phyloP scores from a whole-genome alignment of 2,113 vertebrate genomes.

The Pogonocichla stellata region DNA sequence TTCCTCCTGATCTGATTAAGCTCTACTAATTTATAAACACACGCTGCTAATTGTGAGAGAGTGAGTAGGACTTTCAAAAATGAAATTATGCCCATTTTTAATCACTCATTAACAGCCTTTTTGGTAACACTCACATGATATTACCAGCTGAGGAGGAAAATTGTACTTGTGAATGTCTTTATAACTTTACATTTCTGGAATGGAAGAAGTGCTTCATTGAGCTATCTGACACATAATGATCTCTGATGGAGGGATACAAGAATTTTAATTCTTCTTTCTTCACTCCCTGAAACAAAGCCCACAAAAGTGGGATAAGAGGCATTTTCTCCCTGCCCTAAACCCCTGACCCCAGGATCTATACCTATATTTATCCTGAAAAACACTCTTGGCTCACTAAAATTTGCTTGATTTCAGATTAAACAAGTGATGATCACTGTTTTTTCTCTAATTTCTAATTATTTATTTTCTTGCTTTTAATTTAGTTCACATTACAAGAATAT shows the following conservation, averaged over 20 bases:
- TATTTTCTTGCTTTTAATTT: not conserved
- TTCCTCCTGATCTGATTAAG: not conserved
- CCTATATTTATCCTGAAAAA: not conserved
- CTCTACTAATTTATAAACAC: not conserved
- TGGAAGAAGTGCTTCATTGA: not conserved
- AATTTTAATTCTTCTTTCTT: not conserved
- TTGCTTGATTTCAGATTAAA: not conserved
- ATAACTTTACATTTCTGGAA: not conserved
- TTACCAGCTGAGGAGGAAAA: not conserved
- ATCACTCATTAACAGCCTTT: not conserved
- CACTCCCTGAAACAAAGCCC: not conserved
- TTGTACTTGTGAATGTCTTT: not conserved
- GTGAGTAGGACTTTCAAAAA: not conserved
- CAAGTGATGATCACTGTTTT: not conserved
- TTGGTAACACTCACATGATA: not conserved
- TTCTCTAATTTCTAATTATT: not conserved
- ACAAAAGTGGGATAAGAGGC: not conserved
- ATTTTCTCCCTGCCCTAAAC: not conserved
- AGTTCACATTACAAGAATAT: not conserved
- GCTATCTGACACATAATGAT: not conserved
- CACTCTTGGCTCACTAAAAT: not conserved
- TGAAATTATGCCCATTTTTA: not conserved
- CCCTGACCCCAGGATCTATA: not conserved
- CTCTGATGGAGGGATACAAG: not conserved
- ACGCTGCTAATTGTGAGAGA: not conserved